A percentile compares a stretch with the other conserved stretches of the same genome.
phyloP scores from a whole-genome alignment of 2,888 invertebrate species.

The Andrena hattorfiana region DNA sequence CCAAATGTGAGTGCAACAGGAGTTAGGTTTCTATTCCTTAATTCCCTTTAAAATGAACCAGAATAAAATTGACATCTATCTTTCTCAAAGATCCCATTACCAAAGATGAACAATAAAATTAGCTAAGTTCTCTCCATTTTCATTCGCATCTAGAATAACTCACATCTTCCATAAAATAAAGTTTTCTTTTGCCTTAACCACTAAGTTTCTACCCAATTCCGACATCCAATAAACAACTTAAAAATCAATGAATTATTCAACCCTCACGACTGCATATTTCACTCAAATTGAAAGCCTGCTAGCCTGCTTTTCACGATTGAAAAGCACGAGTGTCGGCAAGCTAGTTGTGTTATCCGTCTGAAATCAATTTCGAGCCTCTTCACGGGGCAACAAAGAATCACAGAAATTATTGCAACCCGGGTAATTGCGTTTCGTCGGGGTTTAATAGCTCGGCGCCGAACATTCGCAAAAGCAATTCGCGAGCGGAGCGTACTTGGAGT shows the following conservation, averaged over 20 bases:
- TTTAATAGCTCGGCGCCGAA: constrained; percentile 38
- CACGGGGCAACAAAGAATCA: constrained; percentile 11
- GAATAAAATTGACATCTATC: no score
- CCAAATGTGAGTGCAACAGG: no score
- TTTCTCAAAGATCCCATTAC: no score
- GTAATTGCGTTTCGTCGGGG: constrained; percentile 44
- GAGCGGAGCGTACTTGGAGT: constrained; percentile 34
- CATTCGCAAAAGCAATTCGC: constrained; percentile 45
- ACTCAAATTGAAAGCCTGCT: not conserved
- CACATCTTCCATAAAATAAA: no score
- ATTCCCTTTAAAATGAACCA: no score
- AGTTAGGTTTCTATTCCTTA: no score
- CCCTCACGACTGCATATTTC: not conserved
- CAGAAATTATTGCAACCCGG: constrained; percentile 35
- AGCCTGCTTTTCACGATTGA: not conserved
- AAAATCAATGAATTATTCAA: constrained; percentile 2
- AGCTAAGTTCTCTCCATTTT: no score
- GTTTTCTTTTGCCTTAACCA: no score
- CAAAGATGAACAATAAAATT: no score
- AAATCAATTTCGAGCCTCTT: constrained; percentile 18
- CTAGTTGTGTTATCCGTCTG: not conserved
- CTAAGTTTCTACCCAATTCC: not conserved
- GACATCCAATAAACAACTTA: not conserved
- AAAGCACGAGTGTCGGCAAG: constrained; percentile 1
- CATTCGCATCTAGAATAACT: no score